Base-by-base conservation (phyloP, 2,797 vertebrate species). In the Urophycis tenuis region DNA sequence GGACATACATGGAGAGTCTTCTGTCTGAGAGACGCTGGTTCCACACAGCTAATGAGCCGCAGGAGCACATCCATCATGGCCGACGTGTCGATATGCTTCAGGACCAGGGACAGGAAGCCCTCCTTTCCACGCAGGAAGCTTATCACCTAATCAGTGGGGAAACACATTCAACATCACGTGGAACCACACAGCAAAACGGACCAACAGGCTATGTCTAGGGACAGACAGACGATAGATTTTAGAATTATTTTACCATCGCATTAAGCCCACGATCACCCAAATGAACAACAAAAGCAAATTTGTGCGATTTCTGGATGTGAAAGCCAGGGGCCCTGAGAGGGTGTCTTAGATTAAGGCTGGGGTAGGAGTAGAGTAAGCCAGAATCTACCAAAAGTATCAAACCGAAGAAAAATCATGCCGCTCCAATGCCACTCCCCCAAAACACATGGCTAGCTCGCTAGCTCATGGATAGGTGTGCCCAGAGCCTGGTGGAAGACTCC, bases 21-120 rank as follows among this genome's bases (percentile, higher is more conserved):
- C 34, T 95, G 95, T 75, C 96, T 93, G 30, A 99, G 94, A 2
- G 92, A 86, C 0, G 92, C 91, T 0, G 97, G 97, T 88, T 98
- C 97, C 86, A 98, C 96, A 30, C 96, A 99, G 93, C 97, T 98
- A 89, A 97, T 95, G 14, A 99, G 95, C 60, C 97, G 95, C 34
- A 99, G 91, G 35, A 99, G 93, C 33, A 99, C 93, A 89, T 99
- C 97, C 97, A 98, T 98, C 95, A 99, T 98, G 74, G 97, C 97
- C 0, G 97, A 99, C 0, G 96, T 96, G 81, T 97, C 95, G 5
- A 99, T 95, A 85, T 99, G 97, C 91, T 95, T 95, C 73, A 99
- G 91, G 80, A 98, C 95, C 89, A 97, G 89, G 82, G 93, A 93
- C 69, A 98, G 91, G 74, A 98, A 99, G 67, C 90, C 91, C 75